Evolutionary conservation across 2,113 vertebrate genomes (phyloP).

Genomic region (Ctenodactylus gundi): DNA sequence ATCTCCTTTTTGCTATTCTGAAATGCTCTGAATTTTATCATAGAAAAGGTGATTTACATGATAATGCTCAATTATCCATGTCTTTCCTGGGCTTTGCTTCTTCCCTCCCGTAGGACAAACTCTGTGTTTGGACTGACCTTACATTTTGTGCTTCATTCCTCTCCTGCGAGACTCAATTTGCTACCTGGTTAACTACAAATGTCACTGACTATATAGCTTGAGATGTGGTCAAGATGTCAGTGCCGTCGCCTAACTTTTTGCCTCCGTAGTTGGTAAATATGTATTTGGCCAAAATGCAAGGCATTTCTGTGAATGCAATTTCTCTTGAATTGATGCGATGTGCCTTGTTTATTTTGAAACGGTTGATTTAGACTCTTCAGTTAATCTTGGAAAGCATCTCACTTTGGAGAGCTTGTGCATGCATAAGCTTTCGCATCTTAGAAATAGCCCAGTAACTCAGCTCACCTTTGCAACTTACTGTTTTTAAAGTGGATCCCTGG

Average conservation of each 20-base stretch:
- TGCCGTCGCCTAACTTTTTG: background rate
- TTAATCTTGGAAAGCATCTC: slow-evolving; percentile 40
- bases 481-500: background rate
- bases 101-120: slow-evolving; percentile 21
- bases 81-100: slow-evolving; percentile 6
- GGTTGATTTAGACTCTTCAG: slow-evolving; percentile 4
- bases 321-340: slow-evolving; percentile 32
- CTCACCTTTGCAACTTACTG: background rate
- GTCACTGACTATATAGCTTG: slow-evolving; percentile 37
- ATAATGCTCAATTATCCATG: background rate
- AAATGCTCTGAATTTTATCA: slow-evolving; percentile 49
- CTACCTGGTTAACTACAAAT: background rate
- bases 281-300: slow-evolving; percentile 41
- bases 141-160: slow-evolving; percentile 26
- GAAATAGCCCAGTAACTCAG: background rate
- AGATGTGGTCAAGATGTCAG: background rate
- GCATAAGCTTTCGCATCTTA: slow-evolving; percentile 1
- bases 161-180: slow-evolving; percentile 49
- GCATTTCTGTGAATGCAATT: background rate
- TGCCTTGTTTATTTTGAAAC: slow-evolving; percentile 47
- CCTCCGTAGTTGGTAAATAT: background rate
- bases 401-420: background rate
- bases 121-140: background rate
- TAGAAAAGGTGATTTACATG: slow-evolving; percentile 3
- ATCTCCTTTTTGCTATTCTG: slow-evolving; percentile 29